Conservation (phyloP, 2,888 invertebrate species). For the Parelbella ahira region DNA sequence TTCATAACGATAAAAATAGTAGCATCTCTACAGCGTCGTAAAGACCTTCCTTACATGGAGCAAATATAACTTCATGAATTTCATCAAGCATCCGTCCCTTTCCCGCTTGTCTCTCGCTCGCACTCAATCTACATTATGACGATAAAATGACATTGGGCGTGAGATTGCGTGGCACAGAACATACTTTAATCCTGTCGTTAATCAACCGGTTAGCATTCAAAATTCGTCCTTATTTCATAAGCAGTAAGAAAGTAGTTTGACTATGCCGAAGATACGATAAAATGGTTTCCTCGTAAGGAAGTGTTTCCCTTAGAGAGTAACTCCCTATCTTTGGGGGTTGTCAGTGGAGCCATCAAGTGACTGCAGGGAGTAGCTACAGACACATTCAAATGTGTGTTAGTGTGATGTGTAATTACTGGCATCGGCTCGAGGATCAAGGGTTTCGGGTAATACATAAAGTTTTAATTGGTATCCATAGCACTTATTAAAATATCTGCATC, state of each 20-base stretch:
- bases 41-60: constrained; percentile 29
- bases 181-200: constrained; percentile 27
- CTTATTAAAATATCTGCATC: no score
- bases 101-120: constrained; percentile 30
- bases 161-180: constrained; percentile 56
- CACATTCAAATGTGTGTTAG: constrained; percentile 15
- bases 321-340: constrained; percentile 48
- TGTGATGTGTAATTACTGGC: constrained; percentile 2
- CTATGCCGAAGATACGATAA: constrained; percentile 17
- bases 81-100: constrained; percentile 44
- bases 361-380: constrained; percentile 25
- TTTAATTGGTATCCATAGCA: no score
- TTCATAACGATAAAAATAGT: constrained; percentile 23
- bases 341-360: constrained; percentile 41
- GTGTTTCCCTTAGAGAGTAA: constrained; percentile 56
- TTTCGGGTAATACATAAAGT: constrained; percentile 2
- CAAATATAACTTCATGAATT: constrained; percentile 56
- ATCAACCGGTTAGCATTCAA: constrained; percentile 23
- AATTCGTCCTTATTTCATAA: constrained; percentile 29
- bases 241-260: constrained; percentile 22
- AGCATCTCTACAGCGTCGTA: constrained; percentile 28
- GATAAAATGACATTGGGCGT: constrained; percentile 74
- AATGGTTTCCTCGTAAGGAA: constrained; percentile 48
- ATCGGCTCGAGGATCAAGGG: not conserved
- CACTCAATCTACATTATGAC: constrained; percentile 66